Evolutionary conservation across 2,888 invertebrate species (phyloP), one percentile per base, ranked within the genome.

Genomic region (Apotomis capreana): DNA sequence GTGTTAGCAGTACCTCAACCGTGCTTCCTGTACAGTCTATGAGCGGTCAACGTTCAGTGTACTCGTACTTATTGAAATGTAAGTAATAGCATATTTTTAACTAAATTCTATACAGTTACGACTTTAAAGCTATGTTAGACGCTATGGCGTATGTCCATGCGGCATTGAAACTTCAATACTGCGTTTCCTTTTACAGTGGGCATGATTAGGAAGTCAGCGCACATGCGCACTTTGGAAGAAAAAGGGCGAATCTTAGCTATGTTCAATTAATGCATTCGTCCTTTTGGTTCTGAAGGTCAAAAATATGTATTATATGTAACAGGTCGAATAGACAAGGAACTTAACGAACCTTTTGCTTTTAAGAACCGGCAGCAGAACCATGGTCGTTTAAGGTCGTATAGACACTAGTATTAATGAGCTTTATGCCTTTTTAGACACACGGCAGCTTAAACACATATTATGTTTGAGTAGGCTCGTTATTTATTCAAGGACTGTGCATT

Each of bases 1-100:
- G 13, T 62, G 51, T 68, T 40, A 58, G 71, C 62, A 68, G 40
- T 68, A 12, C 46, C 57, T 71, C 61, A 68, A 71, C 71, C 71
- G 54, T 71, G 44, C 67, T 68, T 71, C 71, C 67, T 62, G 61
- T 59, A 13, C 26, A 37, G 51, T 37, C 60, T 40, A 55, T 54
- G 36, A 58, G 58, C 13, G 37, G 55, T 5, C 46, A 65, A 4
- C 26, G 46, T 15, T 46, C 55, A 36, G 15, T 26, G n/a, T n/a
- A n/a, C n/a, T n/a, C n/a, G n/a, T n/a, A n/a, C n/a, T n/a, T n/a
- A n/a, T 0, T 40, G 52, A 52, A 40, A 12, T 5, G 40, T 63
- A 51, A 44, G 9, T n/a, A 57, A 58, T 37, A 37, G n/a, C 37
- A 10, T 61, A 49, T 26, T 12, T 26, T 36, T 49, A 1, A 2